A percentile compares a stretch with the other conserved stretches of the same genome.
These are phyloP conservation scores for Trilocha varians DNA, from an alignment of 2,888 invertebrate genomes.

Conservation along the genomic window DNA sequence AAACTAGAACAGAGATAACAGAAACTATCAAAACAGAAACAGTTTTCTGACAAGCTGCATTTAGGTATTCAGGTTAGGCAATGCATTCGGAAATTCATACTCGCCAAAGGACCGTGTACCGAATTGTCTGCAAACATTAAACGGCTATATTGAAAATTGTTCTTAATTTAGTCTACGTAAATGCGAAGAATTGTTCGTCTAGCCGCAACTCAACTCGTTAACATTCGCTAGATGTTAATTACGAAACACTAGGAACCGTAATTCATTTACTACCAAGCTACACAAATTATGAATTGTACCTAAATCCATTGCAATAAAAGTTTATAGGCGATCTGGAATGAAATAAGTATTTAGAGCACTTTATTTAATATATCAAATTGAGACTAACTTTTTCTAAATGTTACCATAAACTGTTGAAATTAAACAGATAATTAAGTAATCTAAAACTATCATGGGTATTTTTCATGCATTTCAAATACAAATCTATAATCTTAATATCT, in stretches of 20 bases:
- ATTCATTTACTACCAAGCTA: neutral
- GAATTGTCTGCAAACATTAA: conserved; percentile 59
- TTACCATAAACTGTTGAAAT: no score
- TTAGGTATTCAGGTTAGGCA: conserved; percentile 22
- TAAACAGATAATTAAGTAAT: no score
- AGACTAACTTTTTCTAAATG: no score
- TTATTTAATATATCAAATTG: no score
- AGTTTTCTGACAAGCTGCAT: neutral
- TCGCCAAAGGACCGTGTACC: conserved; percentile 48
- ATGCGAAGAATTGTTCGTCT: conserved; percentile 28
- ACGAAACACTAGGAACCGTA: conserved; percentile 19
- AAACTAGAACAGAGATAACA: neutral
- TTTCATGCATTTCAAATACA: no score
- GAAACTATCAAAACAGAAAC: neutral
- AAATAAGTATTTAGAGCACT: no score
- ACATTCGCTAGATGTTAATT: conserved; percentile 24
- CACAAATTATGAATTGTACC: neutral
- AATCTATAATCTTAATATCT: no score
- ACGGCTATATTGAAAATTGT: conserved; percentile 56
- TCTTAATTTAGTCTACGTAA: conserved; percentile 54
- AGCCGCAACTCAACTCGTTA: conserved; percentile 28
- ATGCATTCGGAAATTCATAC: conserved; percentile 34
- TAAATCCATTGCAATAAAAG: neutral
- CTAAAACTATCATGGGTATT: no score
- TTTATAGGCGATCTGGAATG: no score